Evolutionary conservation across 1,140 invertebrate genomes (phyloP), one percentile per base, ranked within the genome.

Genomic region (Lerema accius): DNA sequence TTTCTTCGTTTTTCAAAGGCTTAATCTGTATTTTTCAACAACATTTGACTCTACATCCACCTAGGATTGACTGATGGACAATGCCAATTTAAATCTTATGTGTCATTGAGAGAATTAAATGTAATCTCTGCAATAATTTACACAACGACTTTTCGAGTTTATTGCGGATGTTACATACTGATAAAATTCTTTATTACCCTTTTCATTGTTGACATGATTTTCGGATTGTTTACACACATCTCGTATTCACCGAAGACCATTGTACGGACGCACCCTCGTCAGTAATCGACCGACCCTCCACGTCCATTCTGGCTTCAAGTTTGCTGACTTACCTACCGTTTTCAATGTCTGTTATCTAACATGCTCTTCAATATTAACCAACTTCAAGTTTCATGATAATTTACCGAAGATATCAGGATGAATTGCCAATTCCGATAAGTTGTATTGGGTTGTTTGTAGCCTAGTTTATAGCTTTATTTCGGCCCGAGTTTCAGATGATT

Each of bases 151-250:
- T n/a, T n/a, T n/a, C n/a, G n/a, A n/a, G n/a, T n/a, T n/a, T n/a
- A n/a, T n/a, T n/a, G 17, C 10, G 5, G 10, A 46, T n/a, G n/a
- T 26, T 26, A 43, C 13, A 16, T 11, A 23, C 19, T 23, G 19
- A 5, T 3, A 5, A 23, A 23, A 23, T 23, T 32, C 9, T 32
- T 32, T 32, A 32, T 9, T 26, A 46, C 40, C 42, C 40, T 58
- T 46, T 56, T 23, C 42, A 17, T 58, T 45, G 42, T 58, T 10
- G 42, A 58, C 42, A 28, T 46, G 26, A 32, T 19, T 19, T 10
- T 26, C 26, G 19, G 10, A 46, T 58, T 58, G 53, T 58, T 58
- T 58, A 58, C 53, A 55, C 19, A 35, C 15, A 58, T 39, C 53
- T 45, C 19, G 40, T 16, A 45, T 14, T 19, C 35, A 26, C 23